Evolutionary conservation across 1,140 invertebrate genomes (phyloP), one percentile per base, ranked within the genome.

Genomic region (Drosophila albomicans): DNA sequence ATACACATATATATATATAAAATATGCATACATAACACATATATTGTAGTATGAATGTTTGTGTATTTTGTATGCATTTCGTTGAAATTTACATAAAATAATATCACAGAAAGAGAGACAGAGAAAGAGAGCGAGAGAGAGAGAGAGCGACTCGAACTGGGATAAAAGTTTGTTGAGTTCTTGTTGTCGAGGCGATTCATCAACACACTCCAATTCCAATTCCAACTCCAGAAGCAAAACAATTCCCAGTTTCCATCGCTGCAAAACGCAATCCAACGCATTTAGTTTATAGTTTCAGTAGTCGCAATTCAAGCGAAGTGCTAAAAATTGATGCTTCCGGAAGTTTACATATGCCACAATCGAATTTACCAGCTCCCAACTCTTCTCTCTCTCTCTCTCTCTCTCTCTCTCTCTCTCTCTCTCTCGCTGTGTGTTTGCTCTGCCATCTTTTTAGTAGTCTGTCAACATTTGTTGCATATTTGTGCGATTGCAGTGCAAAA

Each of bases 11-110:
- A 51, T 28, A 57, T 48, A 35, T 64, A 62, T 51, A 56, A 30
- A 56, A 30, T 41, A 49, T 67, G 43, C 16, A 35, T n/a, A 35
- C n/a, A 54, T 51, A 25, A 25, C 20, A 16, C 8, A 32, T 59
- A 58, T 30, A 20, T 25, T 25, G 20, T 25, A 25, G 20, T 25
- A 56, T 10, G 30, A 58, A 46, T 52, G 54, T 46, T 5, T 68
- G 43, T 64, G 6, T 64, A 49, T 70, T 70, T 69, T 69, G 43
- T 52, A 63, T 70, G 72, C 72, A 63, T 63, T 75, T 61, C 58
- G 46, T 57, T 51, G 20, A 51, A 75, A 75, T 75, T 75, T 75
- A 57, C 67, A 75, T 75, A 75, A 75, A 75, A 75, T 75, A 70
- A 75, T 75, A 75, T 71, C 58, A 30, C 20, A 25, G 20, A 4